phyloP scores from a whole-genome alignment of 2,888 invertebrate species.

The Synanthedon tipuliformis region DNA sequence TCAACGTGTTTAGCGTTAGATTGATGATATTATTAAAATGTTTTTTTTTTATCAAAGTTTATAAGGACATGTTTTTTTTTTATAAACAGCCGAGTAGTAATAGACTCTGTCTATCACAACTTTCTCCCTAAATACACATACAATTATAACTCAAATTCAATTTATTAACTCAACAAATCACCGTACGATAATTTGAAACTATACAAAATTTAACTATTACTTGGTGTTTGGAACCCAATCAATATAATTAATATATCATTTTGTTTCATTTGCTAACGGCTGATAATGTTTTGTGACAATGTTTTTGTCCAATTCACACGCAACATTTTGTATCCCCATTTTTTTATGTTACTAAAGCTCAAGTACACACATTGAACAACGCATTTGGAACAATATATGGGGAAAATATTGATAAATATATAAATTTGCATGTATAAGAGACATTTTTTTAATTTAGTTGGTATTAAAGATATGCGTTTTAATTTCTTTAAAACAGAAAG shows the following conservation, averaged over 20 bases:
- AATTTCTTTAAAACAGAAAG: too few species aligned
- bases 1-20: too few species aligned
- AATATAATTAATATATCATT: neutral
- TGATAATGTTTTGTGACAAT: neutral
- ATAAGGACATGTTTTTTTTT: neutral
- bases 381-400: too few species aligned
- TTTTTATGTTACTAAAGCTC: constrained; percentile 47
- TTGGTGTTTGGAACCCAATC: neutral
- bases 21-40: too few species aligned
- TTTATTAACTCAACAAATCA: constrained; percentile 4
- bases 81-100: neutral
- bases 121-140: neutral
- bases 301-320: neutral
- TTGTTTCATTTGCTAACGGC: neutral
- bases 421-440: too few species aligned
- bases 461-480: too few species aligned
- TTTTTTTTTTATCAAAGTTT: too few species aligned
- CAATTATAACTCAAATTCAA: neutral
- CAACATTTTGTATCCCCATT: neutral
- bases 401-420: too few species aligned
- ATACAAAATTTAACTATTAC: neutral
- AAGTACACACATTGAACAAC: constrained; percentile 22
- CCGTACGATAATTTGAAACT: constrained; percentile 1
- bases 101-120: neutral
- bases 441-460: too few species aligned